Conservation (phyloP, 1,140 invertebrate genomes). For the Conopomorpha cramerella region DNA sequence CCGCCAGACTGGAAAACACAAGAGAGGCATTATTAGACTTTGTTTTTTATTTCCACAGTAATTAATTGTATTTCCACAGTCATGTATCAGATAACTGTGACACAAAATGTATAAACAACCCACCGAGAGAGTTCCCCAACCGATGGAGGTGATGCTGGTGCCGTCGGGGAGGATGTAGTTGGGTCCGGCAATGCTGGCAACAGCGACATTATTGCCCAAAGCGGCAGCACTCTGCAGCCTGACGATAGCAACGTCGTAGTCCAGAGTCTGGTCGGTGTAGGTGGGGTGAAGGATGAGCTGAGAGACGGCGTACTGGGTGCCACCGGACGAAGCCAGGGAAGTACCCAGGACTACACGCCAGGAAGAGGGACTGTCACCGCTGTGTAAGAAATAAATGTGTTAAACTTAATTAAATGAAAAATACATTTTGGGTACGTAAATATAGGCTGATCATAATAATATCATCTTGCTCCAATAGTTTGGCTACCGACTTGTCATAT, state of each 20-base stretch:
- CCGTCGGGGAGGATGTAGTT: conserved; percentile 18
- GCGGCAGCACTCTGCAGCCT: conserved; percentile 23
- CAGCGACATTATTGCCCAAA: conserved; percentile 6
- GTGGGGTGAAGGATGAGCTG: conserved; percentile 42
- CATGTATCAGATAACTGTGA: no score
- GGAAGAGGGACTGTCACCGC: background rate
- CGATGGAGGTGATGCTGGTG: conserved; percentile 16
- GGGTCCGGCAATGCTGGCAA: conserved; percentile 11
- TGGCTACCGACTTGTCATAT: no score
- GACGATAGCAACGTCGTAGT: conserved; percentile 64
- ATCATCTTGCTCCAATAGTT: no score
- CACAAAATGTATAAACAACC: conserved; percentile 7
- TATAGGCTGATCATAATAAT: no score
- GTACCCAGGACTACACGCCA: conserved; percentile 15
- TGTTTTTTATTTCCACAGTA: no score
- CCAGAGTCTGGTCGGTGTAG: conserved; percentile 57
- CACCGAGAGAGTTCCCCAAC: conserved; percentile 25
- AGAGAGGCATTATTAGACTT: no score
- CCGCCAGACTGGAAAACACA: conserved; percentile 15
- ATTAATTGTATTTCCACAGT: no score
- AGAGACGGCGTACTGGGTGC: conserved; percentile 6
- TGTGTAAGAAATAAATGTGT: no score
- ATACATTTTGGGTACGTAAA: no score
- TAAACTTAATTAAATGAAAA: no score
- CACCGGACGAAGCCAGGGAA: conserved; percentile 12